phyloP scores from a whole-genome alignment of 2,113 vertebrate genomes.

The Tauraco erythrolophus region DNA sequence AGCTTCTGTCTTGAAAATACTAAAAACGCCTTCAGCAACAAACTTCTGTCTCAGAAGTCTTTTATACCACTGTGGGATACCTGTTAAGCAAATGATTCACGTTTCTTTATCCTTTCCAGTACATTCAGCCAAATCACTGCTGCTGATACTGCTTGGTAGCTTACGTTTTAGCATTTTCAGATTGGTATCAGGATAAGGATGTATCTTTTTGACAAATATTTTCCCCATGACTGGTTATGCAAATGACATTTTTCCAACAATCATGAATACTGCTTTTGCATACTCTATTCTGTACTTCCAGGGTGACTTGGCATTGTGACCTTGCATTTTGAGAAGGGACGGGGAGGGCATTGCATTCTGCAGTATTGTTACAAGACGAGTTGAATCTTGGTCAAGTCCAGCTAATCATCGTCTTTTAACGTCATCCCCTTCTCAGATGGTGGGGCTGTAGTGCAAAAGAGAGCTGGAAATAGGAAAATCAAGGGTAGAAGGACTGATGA shows the following conservation, averaged over 20 bases:
- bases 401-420: not conserved
- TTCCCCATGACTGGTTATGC: not conserved
- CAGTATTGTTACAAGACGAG: not conserved
- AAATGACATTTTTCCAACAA: not conserved
- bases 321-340: not conserved
- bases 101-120: not conserved
- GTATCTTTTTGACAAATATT: not conserved
- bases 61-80: not conserved
- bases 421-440: not conserved
- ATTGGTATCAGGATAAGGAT: not conserved
- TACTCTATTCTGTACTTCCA: not conserved
- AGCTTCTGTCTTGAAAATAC: not conserved
- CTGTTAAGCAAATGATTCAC: not conserved
- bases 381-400: not conserved
- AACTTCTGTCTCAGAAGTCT: not conserved
- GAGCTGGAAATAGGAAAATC: not conserved
- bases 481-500: not conserved
- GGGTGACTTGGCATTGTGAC: not conserved
- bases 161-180: conserved; percentile 7
- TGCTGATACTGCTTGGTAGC: not conserved
- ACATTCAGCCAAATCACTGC: not conserved
- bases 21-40: not conserved
- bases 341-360: not conserved
- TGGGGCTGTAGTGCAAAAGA: not conserved
- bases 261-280: not conserved